Base-by-base conservation (phyloP, 2,888 invertebrate species). In the Hipparchia semele region DNA sequence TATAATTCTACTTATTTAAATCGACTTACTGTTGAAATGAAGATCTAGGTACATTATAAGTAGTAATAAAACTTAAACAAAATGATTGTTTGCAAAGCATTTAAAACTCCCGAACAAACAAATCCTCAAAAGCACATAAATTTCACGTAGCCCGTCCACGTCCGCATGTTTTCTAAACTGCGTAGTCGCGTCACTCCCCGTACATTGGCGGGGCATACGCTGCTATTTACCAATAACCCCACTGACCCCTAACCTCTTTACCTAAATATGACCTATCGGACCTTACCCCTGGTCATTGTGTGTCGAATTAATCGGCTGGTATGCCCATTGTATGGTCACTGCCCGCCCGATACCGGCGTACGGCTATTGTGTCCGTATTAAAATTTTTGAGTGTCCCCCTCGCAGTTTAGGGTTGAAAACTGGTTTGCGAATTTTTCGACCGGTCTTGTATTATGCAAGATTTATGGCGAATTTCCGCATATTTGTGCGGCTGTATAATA, bases 231-330 rank as follows among this genome's bases (percentile, higher is more conserved):
- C 88, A 83, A 82, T 86, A 86, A 89, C 92, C 90, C 88, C 83
- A 74, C 86, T 91, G 91, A 91, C 92, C 92, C 90, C 84, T 92
- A 85, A 92, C 91, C 92, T 88, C 75, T 87, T 86, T 91, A 89
- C 92, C 93, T 90, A 94, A 94, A 93, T 92, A 92, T 94, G 92
- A 94, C 93, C 93, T 88, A 80, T 86, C 83, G 85, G 88, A 86
- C 87, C 84, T 78, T 84, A 87, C 89, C 90, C 88, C 82, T 82
- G 87, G 87, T 84, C 88, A 90, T 94, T 94, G 93, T 94, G 85
- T 79, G 83, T 78, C 80, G 88, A 88, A 92, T 92, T 94, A 94
- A 94, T 93, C 94, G 92, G 87, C 87, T 90, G 83, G 93, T 91
- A 86, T 80, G 81, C 79, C 88, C 82, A 86, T 93, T 93, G 91